These are phyloP conservation scores for Scotopteryx bipunctaria DNA, from an alignment of 2,888 invertebrate genomes.

Conservation along the genomic window DNA sequence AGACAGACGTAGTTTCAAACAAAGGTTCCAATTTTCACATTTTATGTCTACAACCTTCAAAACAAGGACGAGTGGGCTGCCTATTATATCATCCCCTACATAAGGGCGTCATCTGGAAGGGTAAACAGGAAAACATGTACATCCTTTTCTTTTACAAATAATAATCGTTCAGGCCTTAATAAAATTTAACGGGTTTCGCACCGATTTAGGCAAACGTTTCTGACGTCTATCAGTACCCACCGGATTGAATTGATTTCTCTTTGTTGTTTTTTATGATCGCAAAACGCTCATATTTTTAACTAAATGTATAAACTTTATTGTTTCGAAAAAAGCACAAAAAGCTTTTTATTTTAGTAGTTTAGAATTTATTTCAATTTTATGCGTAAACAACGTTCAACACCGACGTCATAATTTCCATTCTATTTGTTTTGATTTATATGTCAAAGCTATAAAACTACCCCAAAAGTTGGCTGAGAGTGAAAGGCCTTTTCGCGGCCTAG, in stretches of 20 bases:
- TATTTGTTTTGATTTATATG: too few relatives aligned
- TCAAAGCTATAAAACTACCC: too few relatives aligned
- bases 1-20: conserved; percentile 25
- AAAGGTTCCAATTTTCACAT: conserved; percentile 29
- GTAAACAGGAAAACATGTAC: conserved; percentile 40
- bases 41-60: conserved; percentile 29
- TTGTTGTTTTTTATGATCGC: conserved; percentile 8
- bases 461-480: too few relatives aligned
- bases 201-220: conserved; percentile 29
- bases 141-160: conserved; percentile 33
- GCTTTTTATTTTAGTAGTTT: background rate
- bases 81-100: conserved; percentile 32
- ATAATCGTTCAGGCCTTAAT: conserved; percentile 36
- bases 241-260: conserved; percentile 17
- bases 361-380: background rate
- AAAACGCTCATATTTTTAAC: background rate
- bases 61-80: conserved; percentile 33
- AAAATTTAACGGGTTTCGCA: conserved; percentile 32
- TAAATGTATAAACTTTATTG: background rate
- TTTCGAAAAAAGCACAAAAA: background rate
- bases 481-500: too few relatives aligned
- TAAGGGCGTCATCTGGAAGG: conserved; percentile 35
- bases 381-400: too few relatives aligned
- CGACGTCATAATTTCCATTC: too few relatives aligned
- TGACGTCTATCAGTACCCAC: conserved; percentile 24